Conservation (phyloP, 2,797 vertebrate species). For the Phrynocephalus guinanensis region DNA sequence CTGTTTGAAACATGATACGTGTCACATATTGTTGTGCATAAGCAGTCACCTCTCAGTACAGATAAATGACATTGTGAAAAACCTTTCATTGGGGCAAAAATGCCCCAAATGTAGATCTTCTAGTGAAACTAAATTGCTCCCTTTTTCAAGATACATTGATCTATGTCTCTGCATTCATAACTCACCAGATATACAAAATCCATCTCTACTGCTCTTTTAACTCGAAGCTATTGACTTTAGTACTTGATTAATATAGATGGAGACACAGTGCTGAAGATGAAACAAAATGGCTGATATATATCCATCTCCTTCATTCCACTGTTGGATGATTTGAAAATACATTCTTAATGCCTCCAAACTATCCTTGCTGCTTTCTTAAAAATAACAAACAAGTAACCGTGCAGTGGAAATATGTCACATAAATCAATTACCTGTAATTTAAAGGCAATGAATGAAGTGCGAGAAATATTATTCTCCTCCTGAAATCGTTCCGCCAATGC, state of each 20-base stretch:
- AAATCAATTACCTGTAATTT: background rate
- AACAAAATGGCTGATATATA: background rate
- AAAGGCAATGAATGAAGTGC: background rate
- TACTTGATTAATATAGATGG: background rate
- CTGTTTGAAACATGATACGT: slow-evolving; percentile 19
- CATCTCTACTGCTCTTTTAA: fast-evolving
- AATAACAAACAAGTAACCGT: background rate
- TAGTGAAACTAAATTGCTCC: slow-evolving; percentile 17
- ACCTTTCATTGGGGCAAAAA: slow-evolving; percentile 29
- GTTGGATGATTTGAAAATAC: background rate
- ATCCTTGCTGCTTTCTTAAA: background rate
- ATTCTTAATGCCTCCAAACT: background rate
- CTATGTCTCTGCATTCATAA: background rate
- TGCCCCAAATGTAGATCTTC: slow-evolving; percentile 27
- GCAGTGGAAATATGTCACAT: background rate
- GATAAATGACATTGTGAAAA: slow-evolving; percentile 36
- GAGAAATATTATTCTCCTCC: background rate
- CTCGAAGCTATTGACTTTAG: slow-evolving; percentile 13
- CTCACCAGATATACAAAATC: slow-evolving; percentile 1
- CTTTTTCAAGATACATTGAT: slow-evolving; percentile 26
- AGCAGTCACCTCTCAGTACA: slow-evolving; percentile 6
- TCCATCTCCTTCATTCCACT: background rate
- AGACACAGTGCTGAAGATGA: background rate
- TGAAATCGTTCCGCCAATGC: background rate
- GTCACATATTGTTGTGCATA: background rate